phyloP scores from a whole-genome alignment of 2,113 vertebrate genomes.

The Bungarus multicinctus region DNA sequence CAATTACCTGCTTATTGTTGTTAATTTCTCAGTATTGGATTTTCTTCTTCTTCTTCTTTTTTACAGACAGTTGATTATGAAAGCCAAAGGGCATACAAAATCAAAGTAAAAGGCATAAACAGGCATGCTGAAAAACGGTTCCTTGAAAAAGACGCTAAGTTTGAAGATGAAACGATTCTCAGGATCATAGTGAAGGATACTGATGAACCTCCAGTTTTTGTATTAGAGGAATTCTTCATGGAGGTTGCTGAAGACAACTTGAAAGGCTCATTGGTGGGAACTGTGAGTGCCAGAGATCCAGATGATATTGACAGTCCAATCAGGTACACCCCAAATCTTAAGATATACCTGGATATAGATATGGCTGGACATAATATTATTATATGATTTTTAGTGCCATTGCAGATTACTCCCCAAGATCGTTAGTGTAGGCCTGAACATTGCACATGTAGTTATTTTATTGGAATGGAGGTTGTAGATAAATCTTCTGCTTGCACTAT shows the following conservation, averaged over 20 bases:
- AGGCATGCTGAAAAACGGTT: constrained; percentile 72
- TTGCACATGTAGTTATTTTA: neutral
- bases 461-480: neutral
- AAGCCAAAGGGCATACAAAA: constrained; percentile 72
- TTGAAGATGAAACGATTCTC: constrained; percentile 79
- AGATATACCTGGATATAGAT: rapidly evolving
- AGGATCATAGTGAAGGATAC: constrained; percentile 83
- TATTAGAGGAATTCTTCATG: constrained; percentile 73
- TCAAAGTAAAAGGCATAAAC: constrained; percentile 80
- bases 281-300: constrained; percentile 79
- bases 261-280: constrained; percentile 73
- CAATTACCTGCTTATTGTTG: neutral
- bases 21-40: constrained; percentile 5
- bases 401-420: neutral
- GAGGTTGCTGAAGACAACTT: constrained; percentile 75
- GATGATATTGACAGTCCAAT: constrained; percentile 75
- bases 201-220: constrained; percentile 89
- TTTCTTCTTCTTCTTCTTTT: constrained; percentile 37
- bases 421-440: neutral
- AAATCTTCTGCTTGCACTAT: neutral
- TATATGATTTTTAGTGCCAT: neutral
- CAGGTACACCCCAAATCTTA: constrained; percentile 67
- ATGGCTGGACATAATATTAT: neutral
- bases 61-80: constrained; percentile 87
- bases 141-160: constrained; percentile 58